Base-by-base conservation (phyloP, 2,888 invertebrate genomes). In the Lypha dubia region DNA sequence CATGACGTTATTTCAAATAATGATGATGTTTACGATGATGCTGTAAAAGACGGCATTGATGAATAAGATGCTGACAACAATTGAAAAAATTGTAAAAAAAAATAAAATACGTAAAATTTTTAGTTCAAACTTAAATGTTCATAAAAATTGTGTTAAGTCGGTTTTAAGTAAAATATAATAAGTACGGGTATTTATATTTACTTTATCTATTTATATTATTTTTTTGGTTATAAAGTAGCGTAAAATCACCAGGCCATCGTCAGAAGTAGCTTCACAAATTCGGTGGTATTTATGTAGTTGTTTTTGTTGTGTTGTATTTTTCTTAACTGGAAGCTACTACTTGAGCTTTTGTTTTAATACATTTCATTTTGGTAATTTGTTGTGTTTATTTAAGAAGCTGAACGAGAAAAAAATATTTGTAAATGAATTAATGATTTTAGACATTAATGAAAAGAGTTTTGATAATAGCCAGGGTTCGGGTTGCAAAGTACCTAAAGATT, bases 381-480 rank as follows among this genome's bases (percentile, higher is more conserved):
- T 70, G 41, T 53, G 44, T 56, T 65, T 77, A 60, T 60, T 65
- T 46, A 53, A 65, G n/a, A 62, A 65, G 32, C 56, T 79, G 22
- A 28, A 20, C 44, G 32, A 68, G 71, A 71, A 58, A 38, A 13
- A 35, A n/a, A 24, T n/a, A n/a, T n/a, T n/a, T 28, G 9, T 13
- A 9, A 3, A 32, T 38, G 24, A 63, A 63, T 28, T 28, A 35
- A 17, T 28, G 13, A 22, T 22, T 3, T 22, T 6, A 51, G 3
- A 13, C 11, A 51, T 38, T 38, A 13, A 38, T 3, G 13, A 13
- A 9, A 38, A 38, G 38, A 38, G 11, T 17, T n/a, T n/a, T 46
- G n/a, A 46, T 46, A 46, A 46, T 46, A 44, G 8, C 13, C 38
- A 38, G 13, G 8, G 38, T 2, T 4, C 38, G 38, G 9, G 9